Conservation (phyloP, 2,888 invertebrate genomes). For the Xestia rhomboidea region DNA sequence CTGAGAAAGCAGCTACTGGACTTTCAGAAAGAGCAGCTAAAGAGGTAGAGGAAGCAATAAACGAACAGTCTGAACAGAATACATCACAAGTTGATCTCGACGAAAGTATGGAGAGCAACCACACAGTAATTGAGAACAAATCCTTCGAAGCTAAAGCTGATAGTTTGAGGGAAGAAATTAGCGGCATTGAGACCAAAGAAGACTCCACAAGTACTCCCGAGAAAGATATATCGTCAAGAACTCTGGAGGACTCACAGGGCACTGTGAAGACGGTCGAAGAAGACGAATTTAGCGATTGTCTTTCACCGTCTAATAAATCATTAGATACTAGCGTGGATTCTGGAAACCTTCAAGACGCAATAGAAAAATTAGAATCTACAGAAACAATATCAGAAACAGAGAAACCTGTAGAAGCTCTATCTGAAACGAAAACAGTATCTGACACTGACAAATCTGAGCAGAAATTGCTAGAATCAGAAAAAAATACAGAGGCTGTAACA, state of each 20-base stretch:
- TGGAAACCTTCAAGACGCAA: constrained; percentile 24
- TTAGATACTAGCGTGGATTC: constrained; percentile 72
- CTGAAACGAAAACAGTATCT: constrained; percentile 14
- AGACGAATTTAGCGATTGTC: constrained; percentile 78
- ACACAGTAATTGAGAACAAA: constrained; percentile 85
- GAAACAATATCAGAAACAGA: constrained; percentile 19
- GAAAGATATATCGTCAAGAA: constrained; percentile 69
- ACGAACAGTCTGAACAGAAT: constrained; percentile 56
- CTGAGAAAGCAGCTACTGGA: constrained; percentile 34
- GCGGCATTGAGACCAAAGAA: constrained; percentile 44
- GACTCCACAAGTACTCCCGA: constrained; percentile 65
- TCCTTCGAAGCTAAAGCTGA: constrained; percentile 75
- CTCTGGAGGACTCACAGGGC: constrained; percentile 72
- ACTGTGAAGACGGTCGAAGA: constrained; percentile 73
- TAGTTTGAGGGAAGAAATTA: constrained; percentile 64
- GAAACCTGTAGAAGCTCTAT: constrained; percentile 3
- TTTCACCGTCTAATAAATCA: constrained; percentile 72
- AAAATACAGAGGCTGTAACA: not conserved
- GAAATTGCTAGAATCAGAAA: constrained; percentile 12
- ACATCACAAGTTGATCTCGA: constrained; percentile 81
- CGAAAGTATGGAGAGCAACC: constrained; percentile 82
- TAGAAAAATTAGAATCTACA: constrained; percentile 9
- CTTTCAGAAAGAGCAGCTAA: constrained; percentile 33
- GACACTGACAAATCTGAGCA: constrained; percentile 10
- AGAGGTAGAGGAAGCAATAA: constrained; percentile 41